A percentile compares a stretch with the other conserved stretches of the same genome.
These are phyloP conservation scores for Platycheirus albimanus DNA, from an alignment of 2,888 invertebrate species.

Conservation along the genomic window DNA sequence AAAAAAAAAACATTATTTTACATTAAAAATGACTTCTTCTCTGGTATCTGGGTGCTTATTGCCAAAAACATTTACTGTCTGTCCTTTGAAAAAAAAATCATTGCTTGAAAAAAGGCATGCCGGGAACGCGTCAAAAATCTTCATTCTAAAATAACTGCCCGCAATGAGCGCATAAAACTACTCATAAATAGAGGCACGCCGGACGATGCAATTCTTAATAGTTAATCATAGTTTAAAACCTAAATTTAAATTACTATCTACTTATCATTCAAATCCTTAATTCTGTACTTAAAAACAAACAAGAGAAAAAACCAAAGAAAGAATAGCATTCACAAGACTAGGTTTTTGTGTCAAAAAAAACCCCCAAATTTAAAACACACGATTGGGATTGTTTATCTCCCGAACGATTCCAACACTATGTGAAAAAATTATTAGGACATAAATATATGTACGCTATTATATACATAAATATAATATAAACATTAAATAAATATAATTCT, in stretches of 20 bases:
- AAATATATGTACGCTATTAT: conserved; percentile 27
- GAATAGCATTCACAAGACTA: conserved; percentile 28
- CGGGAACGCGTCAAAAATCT: conserved; percentile 93
- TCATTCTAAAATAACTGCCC: conserved; percentile 93
- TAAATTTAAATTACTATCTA: conserved; percentile 40
- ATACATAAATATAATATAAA: background rate
- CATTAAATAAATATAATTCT: conserved; percentile 24
- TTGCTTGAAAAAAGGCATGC: conserved; percentile 86
- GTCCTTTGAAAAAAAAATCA: conserved; percentile 21
- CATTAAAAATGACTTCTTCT: conserved; percentile 72
- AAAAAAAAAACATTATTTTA: conserved; percentile 71
- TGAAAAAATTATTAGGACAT: conserved; percentile 8
- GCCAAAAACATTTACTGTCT: conserved; percentile 63
- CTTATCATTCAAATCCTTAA: conserved; percentile 6
- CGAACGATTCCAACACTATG: conserved; percentile 30
- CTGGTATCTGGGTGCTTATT: conserved; percentile 76
- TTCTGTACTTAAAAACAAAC: conserved; percentile 49
- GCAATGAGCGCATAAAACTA: conserved; percentile 93
- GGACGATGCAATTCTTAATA: conserved; percentile 86
- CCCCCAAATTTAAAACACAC: background rate
- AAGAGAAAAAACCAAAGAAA: conserved; percentile 9
- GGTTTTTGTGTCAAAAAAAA: conserved; percentile 29
- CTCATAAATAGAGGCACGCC: conserved; percentile 94
- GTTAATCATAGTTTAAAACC: conserved; percentile 50
- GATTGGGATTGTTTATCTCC: conserved; percentile 52